Conservation (phyloP, 2,113 vertebrate genomes). For the Dipodomys stephensi region DNA sequence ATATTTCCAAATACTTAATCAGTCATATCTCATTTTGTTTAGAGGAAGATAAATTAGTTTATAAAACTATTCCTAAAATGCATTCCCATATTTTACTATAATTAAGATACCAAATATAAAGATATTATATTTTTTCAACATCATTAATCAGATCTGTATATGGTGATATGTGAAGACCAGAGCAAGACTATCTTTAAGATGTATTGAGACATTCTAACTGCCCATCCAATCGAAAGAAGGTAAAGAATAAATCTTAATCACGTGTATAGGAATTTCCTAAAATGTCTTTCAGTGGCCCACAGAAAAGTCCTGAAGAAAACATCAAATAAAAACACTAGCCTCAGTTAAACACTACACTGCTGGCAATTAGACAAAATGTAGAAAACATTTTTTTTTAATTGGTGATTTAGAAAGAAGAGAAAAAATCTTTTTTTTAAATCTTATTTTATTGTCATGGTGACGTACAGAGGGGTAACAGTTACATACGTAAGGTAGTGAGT, state of each 20-base stretch:
- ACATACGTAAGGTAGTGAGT: too few relatives aligned
- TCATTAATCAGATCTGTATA: background rate
- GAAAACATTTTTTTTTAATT: slow-evolving; percentile 18
- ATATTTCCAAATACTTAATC: background rate
- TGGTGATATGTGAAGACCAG: background rate
- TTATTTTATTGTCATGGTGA: too few relatives aligned
- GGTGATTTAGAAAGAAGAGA: slow-evolving; percentile 63
- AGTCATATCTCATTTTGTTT: slow-evolving; percentile 2
- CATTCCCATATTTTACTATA: background rate
- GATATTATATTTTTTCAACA: slow-evolving; percentile 35
- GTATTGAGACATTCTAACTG: background rate
- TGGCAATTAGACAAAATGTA: slow-evolving; percentile 20
- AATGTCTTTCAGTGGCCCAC: background rate
- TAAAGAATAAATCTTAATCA: slow-evolving; percentile 32
- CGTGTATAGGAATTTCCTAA: background rate
- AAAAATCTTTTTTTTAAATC: too few relatives aligned
- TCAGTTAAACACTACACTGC: background rate
- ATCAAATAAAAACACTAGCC: background rate
- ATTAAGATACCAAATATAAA: slow-evolving; percentile 1
- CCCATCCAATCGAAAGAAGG: slow-evolving; percentile 1
- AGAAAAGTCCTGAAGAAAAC: background rate
- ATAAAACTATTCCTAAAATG: slow-evolving; percentile 5
- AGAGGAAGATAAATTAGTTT: slow-evolving; percentile 2
- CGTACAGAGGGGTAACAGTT: too few relatives aligned
- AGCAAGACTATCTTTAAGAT: background rate